Conservation (phyloP, 2,113 vertebrate genomes). For the Geococcyx californianus region DNA sequence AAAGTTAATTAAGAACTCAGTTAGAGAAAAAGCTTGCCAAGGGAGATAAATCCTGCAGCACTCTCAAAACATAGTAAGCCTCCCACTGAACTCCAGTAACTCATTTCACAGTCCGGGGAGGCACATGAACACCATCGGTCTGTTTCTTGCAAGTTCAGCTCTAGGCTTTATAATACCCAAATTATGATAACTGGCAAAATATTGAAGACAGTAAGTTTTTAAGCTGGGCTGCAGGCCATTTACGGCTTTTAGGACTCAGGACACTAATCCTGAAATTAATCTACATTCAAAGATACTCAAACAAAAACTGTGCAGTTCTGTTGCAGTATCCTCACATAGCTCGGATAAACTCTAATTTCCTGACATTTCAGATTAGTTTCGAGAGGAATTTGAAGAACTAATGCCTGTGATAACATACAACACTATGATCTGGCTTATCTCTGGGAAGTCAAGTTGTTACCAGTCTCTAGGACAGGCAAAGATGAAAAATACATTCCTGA, state of each 20-base stretch:
- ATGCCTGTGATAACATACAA: background rate
- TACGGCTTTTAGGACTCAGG: background rate
- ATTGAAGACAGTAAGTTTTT: background rate
- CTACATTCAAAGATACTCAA: background rate
- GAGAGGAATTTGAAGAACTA: conserved; percentile 1
- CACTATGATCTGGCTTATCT: background rate
- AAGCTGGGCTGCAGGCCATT: background rate
- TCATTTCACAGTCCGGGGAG: background rate
- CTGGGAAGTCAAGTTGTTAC: background rate
- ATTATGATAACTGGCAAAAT: background rate
- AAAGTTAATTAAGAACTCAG: conserved; percentile 18
- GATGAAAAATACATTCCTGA: conserved; percentile 6
- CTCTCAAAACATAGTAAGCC: background rate
- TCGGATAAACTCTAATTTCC: background rate
- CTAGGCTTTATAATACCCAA: background rate
- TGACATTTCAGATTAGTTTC: background rate
- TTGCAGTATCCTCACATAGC: background rate
- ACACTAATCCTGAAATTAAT: background rate
- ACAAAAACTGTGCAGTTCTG: background rate
- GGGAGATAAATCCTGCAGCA: background rate
- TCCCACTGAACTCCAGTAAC: background rate
- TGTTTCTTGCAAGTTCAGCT: background rate
- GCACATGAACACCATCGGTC: background rate
- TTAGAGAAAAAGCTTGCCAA: background rate
- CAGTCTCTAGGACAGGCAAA: background rate